Conservation (phyloP, 2,888 invertebrate species). For the Acleris emargana region DNA sequence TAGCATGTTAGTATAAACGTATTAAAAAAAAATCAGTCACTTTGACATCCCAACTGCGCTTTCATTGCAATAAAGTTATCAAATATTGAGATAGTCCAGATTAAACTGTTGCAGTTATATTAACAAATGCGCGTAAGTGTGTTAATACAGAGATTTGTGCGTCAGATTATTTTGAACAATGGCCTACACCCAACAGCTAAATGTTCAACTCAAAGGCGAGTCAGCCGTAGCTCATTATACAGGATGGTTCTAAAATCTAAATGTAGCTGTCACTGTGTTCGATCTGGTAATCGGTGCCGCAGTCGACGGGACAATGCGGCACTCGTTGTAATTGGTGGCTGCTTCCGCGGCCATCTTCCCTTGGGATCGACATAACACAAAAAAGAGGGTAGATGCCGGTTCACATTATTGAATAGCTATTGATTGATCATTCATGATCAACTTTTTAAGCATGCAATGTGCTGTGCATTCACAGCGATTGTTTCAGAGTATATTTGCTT, state of each 20-base stretch:
- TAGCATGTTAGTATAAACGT: too few relatives aligned
- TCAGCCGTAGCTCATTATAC: background rate
- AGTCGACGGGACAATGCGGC: conserved; percentile 49
- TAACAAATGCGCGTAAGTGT: too few relatives aligned
- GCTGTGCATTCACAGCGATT: too few relatives aligned
- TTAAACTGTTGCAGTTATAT: too few relatives aligned
- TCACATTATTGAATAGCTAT: background rate
- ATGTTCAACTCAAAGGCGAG: background rate
- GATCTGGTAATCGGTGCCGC: conserved; percentile 24
- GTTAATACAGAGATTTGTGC: too few relatives aligned
- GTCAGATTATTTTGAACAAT: too few relatives aligned
- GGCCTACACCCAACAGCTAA: too few relatives aligned
- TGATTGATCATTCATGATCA: background rate
- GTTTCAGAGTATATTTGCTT: too few relatives aligned
- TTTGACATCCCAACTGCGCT: too few relatives aligned
- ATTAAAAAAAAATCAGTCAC: too few relatives aligned
- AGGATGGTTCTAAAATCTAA: background rate
- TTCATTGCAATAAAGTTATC: too few relatives aligned
- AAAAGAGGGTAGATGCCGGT: conserved; percentile 1
- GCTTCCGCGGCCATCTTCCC: conserved; percentile 45
- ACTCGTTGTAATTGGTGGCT: conserved; percentile 61
- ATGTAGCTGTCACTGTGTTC: background rate
- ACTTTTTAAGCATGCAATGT: background rate
- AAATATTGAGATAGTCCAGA: too few relatives aligned
- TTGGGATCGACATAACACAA: conserved; percentile 22